phyloP scores from a whole-genome alignment of 1,140 invertebrate species.

The Trichogramma pretiosum region DNA sequence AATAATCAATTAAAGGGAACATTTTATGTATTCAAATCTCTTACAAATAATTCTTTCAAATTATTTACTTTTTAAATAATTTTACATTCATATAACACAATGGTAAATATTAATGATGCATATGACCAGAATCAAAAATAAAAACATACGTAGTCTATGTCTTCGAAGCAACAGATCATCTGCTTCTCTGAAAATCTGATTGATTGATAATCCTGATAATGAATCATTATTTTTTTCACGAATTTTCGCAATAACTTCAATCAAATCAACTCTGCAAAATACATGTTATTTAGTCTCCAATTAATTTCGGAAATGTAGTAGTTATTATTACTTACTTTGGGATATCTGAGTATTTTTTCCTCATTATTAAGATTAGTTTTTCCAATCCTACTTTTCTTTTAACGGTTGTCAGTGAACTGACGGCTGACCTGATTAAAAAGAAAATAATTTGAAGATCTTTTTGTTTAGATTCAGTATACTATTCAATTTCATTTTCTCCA shows the following conservation, averaged over 20 bases:
- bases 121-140: constrained; percentile 1
- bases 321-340: constrained; percentile 21
- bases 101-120: too few relatives aligned
- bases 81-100: too few relatives aligned
- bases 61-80: too few relatives aligned
- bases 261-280: constrained; percentile 20
- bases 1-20: too few relatives aligned
- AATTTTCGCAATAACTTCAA: constrained; percentile 18
- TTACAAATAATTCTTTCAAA: too few relatives aligned
- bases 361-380: constrained; percentile 16
- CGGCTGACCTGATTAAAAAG: too few relatives aligned
- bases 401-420: too few relatives aligned
- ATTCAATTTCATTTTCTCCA: too few relatives aligned
- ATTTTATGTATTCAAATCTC: too few relatives aligned
- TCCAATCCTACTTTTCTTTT: constrained; percentile 9
- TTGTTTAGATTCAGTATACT: too few relatives aligned
- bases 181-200: constrained; percentile 19
- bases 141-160: constrained; percentile 16
- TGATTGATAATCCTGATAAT: constrained; percentile 14
- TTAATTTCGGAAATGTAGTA: neutral
- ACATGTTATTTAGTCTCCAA: neutral
- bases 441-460: too few relatives aligned
- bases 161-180: constrained; percentile 7
- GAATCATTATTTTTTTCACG: constrained; percentile 21
- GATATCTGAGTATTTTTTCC: constrained; percentile 15